Evolutionary conservation across 2,888 invertebrate genomes (phyloP).

Genomic region (Tupiocoris notatus): DNA sequence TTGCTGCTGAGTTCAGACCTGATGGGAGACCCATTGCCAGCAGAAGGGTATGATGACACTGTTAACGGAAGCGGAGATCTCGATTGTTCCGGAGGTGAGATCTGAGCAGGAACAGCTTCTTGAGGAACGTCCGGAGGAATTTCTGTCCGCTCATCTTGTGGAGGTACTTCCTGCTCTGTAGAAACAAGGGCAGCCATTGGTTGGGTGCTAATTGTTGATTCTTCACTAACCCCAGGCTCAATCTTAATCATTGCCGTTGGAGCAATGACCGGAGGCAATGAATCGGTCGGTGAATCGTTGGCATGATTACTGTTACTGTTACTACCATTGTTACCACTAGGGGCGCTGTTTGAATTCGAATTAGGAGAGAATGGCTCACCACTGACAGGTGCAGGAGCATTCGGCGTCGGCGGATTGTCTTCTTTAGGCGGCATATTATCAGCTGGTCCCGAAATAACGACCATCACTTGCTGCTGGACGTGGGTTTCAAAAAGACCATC

Average conservation of each 20-base stretch:
- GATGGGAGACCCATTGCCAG: neutral
- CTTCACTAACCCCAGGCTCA: slow-evolving; percentile 47
- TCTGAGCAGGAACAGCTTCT: neutral
- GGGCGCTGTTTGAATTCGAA: slow-evolving; percentile 12
- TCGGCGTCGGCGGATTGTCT: slow-evolving; percentile 43
- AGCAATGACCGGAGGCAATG: slow-evolving; percentile 51
- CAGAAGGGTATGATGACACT: neutral
- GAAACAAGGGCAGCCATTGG: neutral
- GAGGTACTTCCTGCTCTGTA: slow-evolving; percentile 16
- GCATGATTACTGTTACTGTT: slow-evolving; percentile 16
- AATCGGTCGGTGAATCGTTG: slow-evolving; percentile 51
- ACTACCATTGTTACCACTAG: slow-evolving; percentile 23
- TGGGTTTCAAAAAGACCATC: slow-evolving; percentile 49
- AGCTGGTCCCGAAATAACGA: slow-evolving; percentile 46
- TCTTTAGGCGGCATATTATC: slow-evolving; percentile 49
- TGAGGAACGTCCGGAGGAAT: neutral
- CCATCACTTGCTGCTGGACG: slow-evolving; percentile 47
- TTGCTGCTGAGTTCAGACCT: neutral
- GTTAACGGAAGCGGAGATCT: neutral
- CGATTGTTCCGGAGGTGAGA: neutral
- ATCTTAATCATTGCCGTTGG: slow-evolving; percentile 49
- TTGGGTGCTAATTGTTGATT: slow-evolving; percentile 14
- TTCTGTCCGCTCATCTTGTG: neutral
- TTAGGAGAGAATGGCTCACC: slow-evolving; percentile 38
- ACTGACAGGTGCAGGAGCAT: slow-evolving; percentile 21